These are phyloP conservation scores for Caranx ignobilis DNA, from an alignment of 2,113 vertebrate genomes.

Conservation along the genomic window DNA sequence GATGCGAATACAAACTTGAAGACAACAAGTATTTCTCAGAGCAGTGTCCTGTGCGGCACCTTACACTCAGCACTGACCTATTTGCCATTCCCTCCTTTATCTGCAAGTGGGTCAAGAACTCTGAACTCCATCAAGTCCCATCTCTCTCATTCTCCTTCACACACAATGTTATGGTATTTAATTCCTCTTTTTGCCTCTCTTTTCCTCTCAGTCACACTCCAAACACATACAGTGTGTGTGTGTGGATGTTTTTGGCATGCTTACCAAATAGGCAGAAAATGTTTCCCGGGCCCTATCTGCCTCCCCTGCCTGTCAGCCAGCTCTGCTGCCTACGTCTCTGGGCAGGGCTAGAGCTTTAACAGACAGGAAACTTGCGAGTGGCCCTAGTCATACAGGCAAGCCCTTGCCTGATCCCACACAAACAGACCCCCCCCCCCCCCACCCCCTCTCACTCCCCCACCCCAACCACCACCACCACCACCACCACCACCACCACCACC, in stretches of 20 bases:
- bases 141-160: conserved; percentile 51
- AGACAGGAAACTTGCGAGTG: conserved; percentile 86
- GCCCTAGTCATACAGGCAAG: conserved; percentile 86
- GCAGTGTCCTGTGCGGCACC: conserved; percentile 58
- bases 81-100: conserved; percentile 75
- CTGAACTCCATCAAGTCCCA: conserved; percentile 75
- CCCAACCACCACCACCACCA: conserved; percentile 50
- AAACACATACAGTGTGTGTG: conserved; percentile 57
- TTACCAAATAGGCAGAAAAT: conserved; percentile 81
- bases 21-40: conserved; percentile 44
- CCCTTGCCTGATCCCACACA: conserved; percentile 89
- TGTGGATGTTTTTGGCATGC: conserved; percentile 68
- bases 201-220: conserved; percentile 68
- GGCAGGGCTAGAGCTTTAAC: conserved; percentile 81
- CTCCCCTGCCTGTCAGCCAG: conserved; percentile 78
- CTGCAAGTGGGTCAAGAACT: conserved; percentile 85
- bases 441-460: conserved; percentile 54
- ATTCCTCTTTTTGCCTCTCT: conserved; percentile 62
- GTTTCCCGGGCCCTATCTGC: conserved; percentile 72
- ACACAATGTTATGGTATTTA: conserved; percentile 66
- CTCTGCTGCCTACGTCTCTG: conserved; percentile 81
- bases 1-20: conserved; percentile 37
- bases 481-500: conserved; percentile 64
- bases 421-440: conserved; percentile 82
- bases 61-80: conserved; percentile 72